Evolutionary conservation across 2,888 invertebrate species (phyloP).

Genomic region (Lordiphosa andalusiaca): DNA sequence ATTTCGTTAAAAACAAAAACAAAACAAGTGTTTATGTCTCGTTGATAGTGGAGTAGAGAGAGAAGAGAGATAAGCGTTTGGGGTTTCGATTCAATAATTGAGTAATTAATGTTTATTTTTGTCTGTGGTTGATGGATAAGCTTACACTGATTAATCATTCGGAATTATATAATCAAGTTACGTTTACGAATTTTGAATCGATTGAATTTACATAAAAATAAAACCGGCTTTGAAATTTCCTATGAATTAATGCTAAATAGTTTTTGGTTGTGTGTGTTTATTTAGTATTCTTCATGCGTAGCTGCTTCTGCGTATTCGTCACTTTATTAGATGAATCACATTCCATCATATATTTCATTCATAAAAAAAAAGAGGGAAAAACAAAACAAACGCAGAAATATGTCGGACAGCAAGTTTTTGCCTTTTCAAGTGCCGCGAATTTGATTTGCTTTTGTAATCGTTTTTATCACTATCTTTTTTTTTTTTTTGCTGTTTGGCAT

Average conservation of each 20-base stretch:
- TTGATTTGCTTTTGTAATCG: conserved; percentile 55
- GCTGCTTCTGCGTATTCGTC: conserved; percentile 46
- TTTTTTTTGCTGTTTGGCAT: conserved; percentile 12
- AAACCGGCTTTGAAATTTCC: conserved; percentile 29
- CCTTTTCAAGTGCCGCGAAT: conserved; percentile 56
- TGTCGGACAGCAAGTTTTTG: conserved; percentile 14
- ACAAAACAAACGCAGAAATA: conserved; percentile 1
- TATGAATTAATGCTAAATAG: conserved; percentile 62
- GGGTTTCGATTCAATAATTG: conserved; percentile 2
- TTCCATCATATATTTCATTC: conserved; percentile 42
- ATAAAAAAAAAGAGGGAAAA: conserved; percentile 5
- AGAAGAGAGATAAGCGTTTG: neutral
- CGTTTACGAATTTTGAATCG: neutral
- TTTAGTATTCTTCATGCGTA: conserved; percentile 29
- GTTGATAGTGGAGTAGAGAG: conserved; percentile 15
- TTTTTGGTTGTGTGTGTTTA: conserved; percentile 19
- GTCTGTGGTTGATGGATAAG: conserved; percentile 6
- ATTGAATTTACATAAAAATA: conserved; percentile 12
- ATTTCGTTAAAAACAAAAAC: conserved; percentile 29
- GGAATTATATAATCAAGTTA: conserved; percentile 11
- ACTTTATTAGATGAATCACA: conserved; percentile 53
- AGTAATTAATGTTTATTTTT: conserved; percentile 3
- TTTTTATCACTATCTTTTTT: conserved; percentile 31
- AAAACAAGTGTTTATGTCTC: conserved; percentile 33
- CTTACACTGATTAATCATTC: conserved; percentile 6